Evolutionary conservation across 1,140 invertebrate genomes (phyloP), one percentile per base, ranked within the genome.

Genomic region (Magallana angulata): DNA sequence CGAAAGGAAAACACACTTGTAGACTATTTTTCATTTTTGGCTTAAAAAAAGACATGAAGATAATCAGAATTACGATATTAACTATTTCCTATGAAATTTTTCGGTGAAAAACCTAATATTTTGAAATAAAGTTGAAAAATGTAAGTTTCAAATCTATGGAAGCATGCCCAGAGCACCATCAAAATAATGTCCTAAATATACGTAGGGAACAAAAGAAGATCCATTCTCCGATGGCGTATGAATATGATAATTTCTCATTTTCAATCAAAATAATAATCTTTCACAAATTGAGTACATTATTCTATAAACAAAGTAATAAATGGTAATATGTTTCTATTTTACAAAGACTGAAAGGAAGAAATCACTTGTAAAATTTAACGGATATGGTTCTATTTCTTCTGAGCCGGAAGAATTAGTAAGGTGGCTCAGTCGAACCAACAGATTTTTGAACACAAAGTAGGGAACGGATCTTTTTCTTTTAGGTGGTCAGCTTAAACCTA

Each of bases 341-440:
- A 48, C 36, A 48, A 48, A 48, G 36, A 48, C 5, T 48, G 5
- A 48, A 48, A 48, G 36, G 36, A 48, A 48, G 36, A 48, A 48
- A 48, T 5, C 36, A 48, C 36, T 48, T 48, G 36, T 76, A 12
- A 30, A 30, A 30, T 9, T 7, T 30, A 76, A 8, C 68, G 68
- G 68, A 76, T 36, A 76, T 76, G 2, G 81, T 24, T n/a, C 81
- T 82, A 82, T 57, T 18, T 82, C 57, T 18, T 82, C n/a, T 57
- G 18, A 24, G 57, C 81, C 81, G 81, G 81, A 82, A 82, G 81
- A 57, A 82, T 82, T 58, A 76, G 68, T 76, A 76, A 76, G 68
- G 68, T 76, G 68, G 18, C 68, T 76, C 68, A 76, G 68, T 24
- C 64, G 64, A 76, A 76, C 68, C 68, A 76, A 76, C 68, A 76